Percentiles rank a stretch among this genome's conserved stretches.
phyloP scores from a whole-genome alignment of 2,888 invertebrate genomes.

The Lysandra coridon region DNA sequence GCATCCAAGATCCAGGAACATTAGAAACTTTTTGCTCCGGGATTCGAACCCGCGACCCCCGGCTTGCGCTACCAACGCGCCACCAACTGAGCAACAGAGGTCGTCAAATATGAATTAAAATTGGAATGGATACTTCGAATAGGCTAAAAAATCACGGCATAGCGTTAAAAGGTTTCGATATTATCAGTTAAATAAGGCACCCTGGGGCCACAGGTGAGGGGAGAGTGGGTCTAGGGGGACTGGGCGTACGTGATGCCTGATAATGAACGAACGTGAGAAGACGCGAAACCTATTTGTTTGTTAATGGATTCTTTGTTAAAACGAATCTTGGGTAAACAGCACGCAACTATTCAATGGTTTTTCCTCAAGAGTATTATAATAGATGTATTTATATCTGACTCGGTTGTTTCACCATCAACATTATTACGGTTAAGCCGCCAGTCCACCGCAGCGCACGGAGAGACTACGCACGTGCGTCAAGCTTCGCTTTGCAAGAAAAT shows the following conservation, averaged over 20 bases:
- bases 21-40: too few species aligned
- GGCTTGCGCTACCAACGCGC: too few species aligned
- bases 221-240: background rate
- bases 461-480: too few species aligned
- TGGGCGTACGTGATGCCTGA: conserved; percentile 17
- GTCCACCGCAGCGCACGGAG: too few species aligned
- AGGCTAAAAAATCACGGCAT: background rate
- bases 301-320: conserved; percentile 24
- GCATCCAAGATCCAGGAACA: too few species aligned
- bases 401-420: too few species aligned
- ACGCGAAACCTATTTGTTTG: conserved; percentile 13
- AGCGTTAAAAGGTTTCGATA: background rate
- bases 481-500: too few species aligned
- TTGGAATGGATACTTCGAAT: background rate
- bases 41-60: too few species aligned
- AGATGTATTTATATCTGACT: background rate
- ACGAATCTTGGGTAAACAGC: background rate
- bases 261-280: conserved; percentile 22
- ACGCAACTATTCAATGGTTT: background rate
- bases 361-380: background rate
- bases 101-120: too few species aligned
- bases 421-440: too few species aligned
- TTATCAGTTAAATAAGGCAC: conserved; percentile 1
- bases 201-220: background rate
- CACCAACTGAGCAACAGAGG: too few species aligned